Percentiles rank a stretch among this genome's conserved stretches.
phyloP scores from a whole-genome alignment of 2,113 vertebrate genomes.

The Mus pahari region DNA sequence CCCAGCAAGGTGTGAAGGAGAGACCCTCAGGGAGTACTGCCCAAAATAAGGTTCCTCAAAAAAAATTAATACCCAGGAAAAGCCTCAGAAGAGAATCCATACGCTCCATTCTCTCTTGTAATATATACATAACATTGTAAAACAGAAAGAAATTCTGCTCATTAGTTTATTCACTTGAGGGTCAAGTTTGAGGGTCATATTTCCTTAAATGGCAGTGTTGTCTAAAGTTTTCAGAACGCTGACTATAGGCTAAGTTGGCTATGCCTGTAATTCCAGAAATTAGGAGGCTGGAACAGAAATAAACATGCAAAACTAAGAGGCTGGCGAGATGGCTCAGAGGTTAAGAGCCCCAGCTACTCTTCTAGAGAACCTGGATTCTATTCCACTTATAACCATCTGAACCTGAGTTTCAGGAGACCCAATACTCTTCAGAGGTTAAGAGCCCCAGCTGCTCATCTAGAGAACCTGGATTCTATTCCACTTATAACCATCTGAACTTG shows the following conservation, averaged over 20 bases:
- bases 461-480: no score
- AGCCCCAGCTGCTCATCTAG: no score
- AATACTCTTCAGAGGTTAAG: no score
- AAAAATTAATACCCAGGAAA: not conserved
- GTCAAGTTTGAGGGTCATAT: not conserved
- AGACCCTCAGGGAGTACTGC: not conserved
- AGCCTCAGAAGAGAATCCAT: not conserved
- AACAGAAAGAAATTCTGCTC: not conserved
- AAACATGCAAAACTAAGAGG: not conserved
- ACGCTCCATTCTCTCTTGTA: not conserved
- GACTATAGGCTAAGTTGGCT: not conserved
- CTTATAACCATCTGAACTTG: no score
- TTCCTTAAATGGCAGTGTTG: not conserved
- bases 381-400: no score
- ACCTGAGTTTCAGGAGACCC: no score
- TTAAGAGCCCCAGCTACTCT: no score
- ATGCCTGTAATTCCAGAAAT: not conserved
- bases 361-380: no score
- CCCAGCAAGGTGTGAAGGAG: not conserved
- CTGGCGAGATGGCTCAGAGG: not conserved
- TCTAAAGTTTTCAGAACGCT: constrained; percentile 14
- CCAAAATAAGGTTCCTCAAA: not conserved
- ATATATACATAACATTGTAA: not conserved
- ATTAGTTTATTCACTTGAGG: constrained; percentile 46
- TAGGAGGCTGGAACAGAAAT: not conserved